Percentiles rank a stretch among this genome's conserved stretches.
These are phyloP conservation scores for Ceuthmochares aereus DNA, from an alignment of 2,113 vertebrate species.

Conservation along the genomic window DNA sequence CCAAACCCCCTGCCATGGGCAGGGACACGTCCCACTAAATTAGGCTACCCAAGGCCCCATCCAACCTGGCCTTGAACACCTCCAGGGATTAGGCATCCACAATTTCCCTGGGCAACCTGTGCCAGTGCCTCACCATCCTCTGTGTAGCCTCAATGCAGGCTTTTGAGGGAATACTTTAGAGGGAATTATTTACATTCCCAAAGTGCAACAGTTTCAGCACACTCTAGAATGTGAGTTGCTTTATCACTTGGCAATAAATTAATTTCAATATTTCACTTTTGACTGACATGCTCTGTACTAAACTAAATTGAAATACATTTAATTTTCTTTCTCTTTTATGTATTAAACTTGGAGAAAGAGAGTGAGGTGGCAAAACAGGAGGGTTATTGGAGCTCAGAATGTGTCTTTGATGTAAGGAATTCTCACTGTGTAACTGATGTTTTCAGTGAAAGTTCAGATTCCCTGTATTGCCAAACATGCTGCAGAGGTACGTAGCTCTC, in stretches of 20 bases:
- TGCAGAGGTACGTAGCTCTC: background rate
- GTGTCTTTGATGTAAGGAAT: background rate
- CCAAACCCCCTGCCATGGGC: no score
- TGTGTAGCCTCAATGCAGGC: background rate
- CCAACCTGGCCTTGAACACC: no score
- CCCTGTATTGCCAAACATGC: background rate
- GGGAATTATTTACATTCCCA: background rate
- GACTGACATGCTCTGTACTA: background rate
- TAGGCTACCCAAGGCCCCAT: no score
- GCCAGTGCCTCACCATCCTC: no score
- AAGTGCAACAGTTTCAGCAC: background rate
- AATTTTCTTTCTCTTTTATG: background rate
- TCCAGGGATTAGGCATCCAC: no score
- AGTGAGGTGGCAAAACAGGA: background rate
- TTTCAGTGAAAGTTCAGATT: background rate
- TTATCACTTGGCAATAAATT: background rate
- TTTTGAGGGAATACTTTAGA: background rate
- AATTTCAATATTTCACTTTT: background rate
- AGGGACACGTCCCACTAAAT: no score
- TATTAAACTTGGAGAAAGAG: background rate
- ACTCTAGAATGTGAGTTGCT: background rate
- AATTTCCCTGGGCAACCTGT: no score
- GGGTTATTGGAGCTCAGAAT: background rate
- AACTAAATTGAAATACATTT: background rate
- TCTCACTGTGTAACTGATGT: background rate